phyloP scores from a whole-genome alignment of 1,140 invertebrate genomes.

The Bombus pascuorum region DNA sequence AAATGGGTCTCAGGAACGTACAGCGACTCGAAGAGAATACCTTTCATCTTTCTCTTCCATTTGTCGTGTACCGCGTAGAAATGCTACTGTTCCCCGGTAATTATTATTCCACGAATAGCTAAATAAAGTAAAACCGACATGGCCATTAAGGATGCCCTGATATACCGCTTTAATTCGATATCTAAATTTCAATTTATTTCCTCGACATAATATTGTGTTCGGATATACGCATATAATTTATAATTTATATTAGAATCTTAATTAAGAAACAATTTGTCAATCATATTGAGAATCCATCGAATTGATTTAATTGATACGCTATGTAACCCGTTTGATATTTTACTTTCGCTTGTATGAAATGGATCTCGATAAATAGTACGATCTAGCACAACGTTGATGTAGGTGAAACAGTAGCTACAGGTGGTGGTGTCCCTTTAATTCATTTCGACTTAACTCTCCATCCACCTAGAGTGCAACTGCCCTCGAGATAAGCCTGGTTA shows the following conservation, averaged over 20 bases:
- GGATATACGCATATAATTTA: background rate
- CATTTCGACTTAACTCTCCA: slow-evolving; percentile 60
- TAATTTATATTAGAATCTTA: background rate
- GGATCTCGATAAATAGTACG: background rate
- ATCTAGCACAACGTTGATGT: background rate
- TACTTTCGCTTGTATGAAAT: background rate
- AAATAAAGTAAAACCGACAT: background rate
- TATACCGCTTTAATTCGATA: background rate
- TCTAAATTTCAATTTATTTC: background rate
- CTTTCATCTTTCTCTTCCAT: slow-evolving; percentile 51
- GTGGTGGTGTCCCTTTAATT: slow-evolving; percentile 73
- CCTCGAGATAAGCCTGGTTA: slow-evolving; percentile 63
- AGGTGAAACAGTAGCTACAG: slow-evolving; percentile 63
- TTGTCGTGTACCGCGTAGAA: slow-evolving; percentile 39
- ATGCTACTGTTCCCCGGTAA: slow-evolving; percentile 26
- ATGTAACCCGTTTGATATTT: too few species aligned
- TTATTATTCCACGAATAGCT: slow-evolving; percentile 14
- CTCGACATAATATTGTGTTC: background rate
- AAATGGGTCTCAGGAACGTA: slow-evolving; percentile 66
- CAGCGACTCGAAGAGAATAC: slow-evolving; percentile 52
- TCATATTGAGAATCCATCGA: too few species aligned
- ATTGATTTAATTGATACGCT: background rate
- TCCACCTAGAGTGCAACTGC: slow-evolving; percentile 33
- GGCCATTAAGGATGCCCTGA: background rate
- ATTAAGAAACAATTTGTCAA: background rate